A percentile compares a stretch with the other conserved stretches of the same genome.
Evolutionary conservation across 2,888 invertebrate genomes (phyloP).

Genomic region (Hofmannophila pseudospretella): DNA sequence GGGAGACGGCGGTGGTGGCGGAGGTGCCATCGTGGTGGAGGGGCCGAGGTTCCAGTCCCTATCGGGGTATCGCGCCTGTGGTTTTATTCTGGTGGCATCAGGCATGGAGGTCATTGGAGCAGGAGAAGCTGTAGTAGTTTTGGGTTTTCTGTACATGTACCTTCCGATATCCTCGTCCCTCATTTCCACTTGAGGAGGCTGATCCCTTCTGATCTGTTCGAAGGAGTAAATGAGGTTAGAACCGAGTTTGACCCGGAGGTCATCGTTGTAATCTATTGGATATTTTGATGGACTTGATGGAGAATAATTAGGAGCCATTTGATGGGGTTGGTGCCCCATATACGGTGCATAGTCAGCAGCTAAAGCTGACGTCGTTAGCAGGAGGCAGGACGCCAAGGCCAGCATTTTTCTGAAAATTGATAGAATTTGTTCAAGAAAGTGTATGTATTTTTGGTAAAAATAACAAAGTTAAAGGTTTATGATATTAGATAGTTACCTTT

Average conservation of each 20-base stretch:
- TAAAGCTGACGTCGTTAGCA: slow-evolving; percentile 24
- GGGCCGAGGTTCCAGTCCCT: slow-evolving; percentile 12
- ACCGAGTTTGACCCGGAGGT: slow-evolving; percentile 22
- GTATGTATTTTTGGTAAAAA: slow-evolving; percentile 3
- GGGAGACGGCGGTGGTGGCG: slow-evolving; percentile 17
- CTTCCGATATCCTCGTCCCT: slow-evolving; percentile 37
- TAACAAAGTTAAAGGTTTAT: slow-evolving; percentile 3
- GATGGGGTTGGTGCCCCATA: background rate
- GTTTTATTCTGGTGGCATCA: background rate
- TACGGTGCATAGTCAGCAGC: slow-evolving; percentile 17
- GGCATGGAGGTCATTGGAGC: slow-evolving; percentile 3
- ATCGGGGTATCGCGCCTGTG: slow-evolving; percentile 6
- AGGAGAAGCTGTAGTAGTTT: slow-evolving; percentile 18
- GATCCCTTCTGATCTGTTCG: slow-evolving; percentile 32
- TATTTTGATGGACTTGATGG: slow-evolving; percentile 1
- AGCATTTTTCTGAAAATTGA: slow-evolving; percentile 36
- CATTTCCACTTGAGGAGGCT: slow-evolving; percentile 34
- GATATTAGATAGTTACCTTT: slow-evolving; percentile 1
- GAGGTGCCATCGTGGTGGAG: slow-evolving; percentile 18
- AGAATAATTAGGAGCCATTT: slow-evolving; percentile 1
- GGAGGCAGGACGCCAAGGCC: slow-evolving; percentile 16
- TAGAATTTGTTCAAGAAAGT: too few species aligned
- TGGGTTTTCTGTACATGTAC: slow-evolving; percentile 29
- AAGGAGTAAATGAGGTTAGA: slow-evolving; percentile 34
- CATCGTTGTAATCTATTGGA: slow-evolving; percentile 22